Evolutionary conservation across 2,113 vertebrate species (phyloP).

Genomic region (Bolborhynchus lineola): DNA sequence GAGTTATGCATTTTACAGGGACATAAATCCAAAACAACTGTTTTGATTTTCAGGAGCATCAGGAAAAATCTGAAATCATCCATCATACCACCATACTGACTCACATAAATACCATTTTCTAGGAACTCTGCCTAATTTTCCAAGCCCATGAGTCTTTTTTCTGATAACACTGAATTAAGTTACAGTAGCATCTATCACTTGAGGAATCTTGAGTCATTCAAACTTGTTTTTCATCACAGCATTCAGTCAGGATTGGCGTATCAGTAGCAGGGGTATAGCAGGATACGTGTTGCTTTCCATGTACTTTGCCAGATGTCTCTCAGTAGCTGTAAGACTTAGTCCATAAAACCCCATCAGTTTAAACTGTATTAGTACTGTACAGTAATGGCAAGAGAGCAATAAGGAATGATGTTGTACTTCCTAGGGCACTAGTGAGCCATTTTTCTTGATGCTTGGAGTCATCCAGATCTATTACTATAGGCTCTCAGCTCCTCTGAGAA

Average conservation of each 20-base stretch:
- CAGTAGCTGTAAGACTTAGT: not conserved
- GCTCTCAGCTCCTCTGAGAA: conserved; percentile 27
- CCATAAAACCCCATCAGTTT: conserved; percentile 4
- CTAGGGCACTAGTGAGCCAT: conserved; percentile 8
- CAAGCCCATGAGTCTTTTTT: not conserved
- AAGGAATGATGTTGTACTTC: conserved; percentile 10
- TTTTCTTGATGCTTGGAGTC: conserved; percentile 21
- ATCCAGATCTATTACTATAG: conserved; percentile 1
- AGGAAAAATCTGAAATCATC: not conserved
- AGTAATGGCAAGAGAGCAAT: conserved; percentile 20
- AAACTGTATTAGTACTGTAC: conserved; percentile 4
- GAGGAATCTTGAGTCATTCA: conserved; percentile 22
- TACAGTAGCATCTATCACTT: not conserved
- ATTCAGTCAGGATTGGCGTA: not conserved
- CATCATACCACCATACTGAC: not conserved
- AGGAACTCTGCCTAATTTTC: not conserved
- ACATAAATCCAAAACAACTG: not conserved
- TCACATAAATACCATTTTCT: not conserved
- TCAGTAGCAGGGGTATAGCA: not conserved
- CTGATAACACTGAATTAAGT: conserved; percentile 22
- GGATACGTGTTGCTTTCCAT: not conserved
- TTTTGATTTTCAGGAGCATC: not conserved
- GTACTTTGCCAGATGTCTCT: not conserved
- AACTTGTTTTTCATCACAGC: conserved; percentile 6
- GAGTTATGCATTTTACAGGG: not conserved